Evolutionary conservation across 2,113 vertebrate species (phyloP).

Genomic region (Neopipo cinnamomea): DNA sequence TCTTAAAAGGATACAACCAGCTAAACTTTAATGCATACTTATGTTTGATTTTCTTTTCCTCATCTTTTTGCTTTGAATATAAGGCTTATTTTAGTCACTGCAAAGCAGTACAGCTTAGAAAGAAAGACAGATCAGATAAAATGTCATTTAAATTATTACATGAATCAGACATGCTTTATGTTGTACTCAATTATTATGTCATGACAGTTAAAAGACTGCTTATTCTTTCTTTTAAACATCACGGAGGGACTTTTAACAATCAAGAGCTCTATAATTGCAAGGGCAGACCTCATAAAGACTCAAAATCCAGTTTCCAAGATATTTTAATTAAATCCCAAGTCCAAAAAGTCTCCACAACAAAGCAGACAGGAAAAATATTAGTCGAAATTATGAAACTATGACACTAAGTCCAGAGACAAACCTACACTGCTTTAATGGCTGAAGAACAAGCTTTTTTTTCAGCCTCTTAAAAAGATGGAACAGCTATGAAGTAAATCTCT

Average conservation of each 20-base stretch:
- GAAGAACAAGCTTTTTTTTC: neutral
- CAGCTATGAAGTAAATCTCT: neutral
- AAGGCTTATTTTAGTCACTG: neutral
- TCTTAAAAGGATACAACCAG: neutral
- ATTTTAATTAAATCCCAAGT: constrained; percentile 42
- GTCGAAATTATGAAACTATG: constrained; percentile 36
- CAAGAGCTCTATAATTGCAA: constrained; percentile 12
- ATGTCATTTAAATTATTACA: constrained; percentile 9
- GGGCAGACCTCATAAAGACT: constrained; percentile 17
- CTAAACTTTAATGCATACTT: neutral
- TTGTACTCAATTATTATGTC: neutral
- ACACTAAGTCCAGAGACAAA: constrained; percentile 31
- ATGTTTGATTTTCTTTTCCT: neutral
- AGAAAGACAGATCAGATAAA: neutral
- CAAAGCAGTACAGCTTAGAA: neutral
- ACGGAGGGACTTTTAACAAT: constrained; percentile 28
- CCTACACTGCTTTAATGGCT: neutral
- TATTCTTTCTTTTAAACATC: constrained; percentile 47
- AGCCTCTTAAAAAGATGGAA: neutral
- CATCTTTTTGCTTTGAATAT: neutral
- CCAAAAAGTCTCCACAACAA: constrained; percentile 46
- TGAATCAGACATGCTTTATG: constrained; percentile 25
- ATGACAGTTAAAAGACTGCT: neutral
- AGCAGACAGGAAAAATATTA: constrained; percentile 53
- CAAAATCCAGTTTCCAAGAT: constrained; percentile 41